Evolutionary conservation across 2,888 invertebrate genomes (phyloP).

Genomic region (Hartigia nigra): DNA sequence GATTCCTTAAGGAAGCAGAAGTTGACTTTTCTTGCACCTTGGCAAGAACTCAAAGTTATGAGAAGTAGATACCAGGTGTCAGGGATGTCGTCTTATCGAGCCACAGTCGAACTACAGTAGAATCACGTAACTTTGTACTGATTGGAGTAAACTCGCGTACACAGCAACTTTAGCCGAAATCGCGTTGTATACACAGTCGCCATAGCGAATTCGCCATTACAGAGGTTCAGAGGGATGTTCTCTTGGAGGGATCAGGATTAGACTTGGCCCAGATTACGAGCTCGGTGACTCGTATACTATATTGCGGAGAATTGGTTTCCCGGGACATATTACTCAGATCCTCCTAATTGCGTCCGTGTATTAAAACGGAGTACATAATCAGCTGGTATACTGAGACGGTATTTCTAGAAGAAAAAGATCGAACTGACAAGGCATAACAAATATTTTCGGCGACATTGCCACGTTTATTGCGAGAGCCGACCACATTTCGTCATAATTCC

Average conservation of each 20-base stretch:
- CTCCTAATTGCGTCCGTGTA: constrained; percentile 35
- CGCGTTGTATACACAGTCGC: constrained; percentile 20
- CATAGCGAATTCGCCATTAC: constrained; percentile 42
- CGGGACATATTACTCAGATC: constrained; percentile 32
- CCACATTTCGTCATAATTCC: not conserved
- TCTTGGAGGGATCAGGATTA: constrained; percentile 39
- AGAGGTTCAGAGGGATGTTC: constrained; percentile 20
- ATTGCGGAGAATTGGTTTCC: constrained; percentile 39
- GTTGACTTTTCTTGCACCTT: not conserved
- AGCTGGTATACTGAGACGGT: not conserved
- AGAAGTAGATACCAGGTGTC: not conserved
- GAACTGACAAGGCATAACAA: not conserved
- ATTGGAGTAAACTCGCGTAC: constrained; percentile 50
- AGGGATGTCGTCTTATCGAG: not conserved
- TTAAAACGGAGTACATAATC: constrained; percentile 11
- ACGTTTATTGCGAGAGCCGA: not conserved
- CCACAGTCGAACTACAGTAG: not conserved
- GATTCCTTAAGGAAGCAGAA: not conserved
- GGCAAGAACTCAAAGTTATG: not conserved
- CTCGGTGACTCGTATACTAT: constrained; percentile 34
- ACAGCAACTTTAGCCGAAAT: constrained; percentile 38
- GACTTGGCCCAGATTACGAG: constrained; percentile 41
- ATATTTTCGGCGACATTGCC: not conserved
- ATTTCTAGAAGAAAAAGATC: not conserved
- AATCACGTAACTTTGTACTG: constrained; percentile 49